Evolutionary conservation across 1,140 invertebrate genomes (phyloP).

Genomic region (Gerris buenoi): DNA sequence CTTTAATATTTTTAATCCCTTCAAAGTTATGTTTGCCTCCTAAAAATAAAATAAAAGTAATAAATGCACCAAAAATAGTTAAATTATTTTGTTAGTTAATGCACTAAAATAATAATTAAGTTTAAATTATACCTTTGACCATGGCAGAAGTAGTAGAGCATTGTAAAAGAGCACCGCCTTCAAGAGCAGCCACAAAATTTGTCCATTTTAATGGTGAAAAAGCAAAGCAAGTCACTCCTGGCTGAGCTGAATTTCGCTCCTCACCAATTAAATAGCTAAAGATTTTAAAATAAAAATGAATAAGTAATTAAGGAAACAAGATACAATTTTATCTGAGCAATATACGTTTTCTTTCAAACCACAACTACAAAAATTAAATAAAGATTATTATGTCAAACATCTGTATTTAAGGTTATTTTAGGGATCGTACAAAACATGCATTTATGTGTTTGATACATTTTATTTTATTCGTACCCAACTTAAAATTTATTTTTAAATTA

Average conservation of each 20-base stretch:
- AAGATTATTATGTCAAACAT: too few relatives aligned
- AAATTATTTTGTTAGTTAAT: not conserved
- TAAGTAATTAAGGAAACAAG: too few relatives aligned
- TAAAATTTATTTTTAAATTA: too few relatives aligned
- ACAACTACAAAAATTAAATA: too few relatives aligned
- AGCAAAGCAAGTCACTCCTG: constrained; percentile 12
- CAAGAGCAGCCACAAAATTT: constrained; percentile 13
- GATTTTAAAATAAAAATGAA: too few relatives aligned
- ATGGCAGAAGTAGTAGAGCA: constrained; percentile 11
- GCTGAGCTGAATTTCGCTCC: not conserved
- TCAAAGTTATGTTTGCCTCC: not conserved
- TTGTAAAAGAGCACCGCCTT: constrained; percentile 12
- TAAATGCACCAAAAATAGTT: not conserved
- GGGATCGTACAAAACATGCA: too few relatives aligned
- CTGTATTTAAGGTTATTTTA: too few relatives aligned
- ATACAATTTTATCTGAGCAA: too few relatives aligned
- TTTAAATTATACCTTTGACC: constrained; percentile 3
- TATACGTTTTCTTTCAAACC: too few relatives aligned
- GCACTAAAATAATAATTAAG: not conserved
- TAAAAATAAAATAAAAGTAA: not conserved
- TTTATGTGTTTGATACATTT: too few relatives aligned
- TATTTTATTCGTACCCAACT: too few relatives aligned
- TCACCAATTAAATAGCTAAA: constrained; percentile 7
- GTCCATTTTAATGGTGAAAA: constrained; percentile 8
- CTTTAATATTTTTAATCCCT: constrained; percentile 3